Evolutionary conservation across 1,140 invertebrate species (phyloP).

Genomic region (Bilobella aurantiaca): DNA sequence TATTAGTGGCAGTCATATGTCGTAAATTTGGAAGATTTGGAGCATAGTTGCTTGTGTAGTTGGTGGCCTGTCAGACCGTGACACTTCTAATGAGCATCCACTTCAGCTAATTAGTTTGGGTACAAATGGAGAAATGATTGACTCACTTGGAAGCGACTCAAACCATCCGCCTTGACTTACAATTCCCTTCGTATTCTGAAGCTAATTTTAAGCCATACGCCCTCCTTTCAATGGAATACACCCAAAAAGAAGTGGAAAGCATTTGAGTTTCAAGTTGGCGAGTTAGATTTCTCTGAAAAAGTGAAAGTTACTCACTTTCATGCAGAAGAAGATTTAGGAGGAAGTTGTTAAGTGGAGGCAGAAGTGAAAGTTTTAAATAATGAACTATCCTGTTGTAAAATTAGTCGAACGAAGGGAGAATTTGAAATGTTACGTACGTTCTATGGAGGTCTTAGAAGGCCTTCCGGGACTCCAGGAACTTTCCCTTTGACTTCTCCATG

Average conservation of each 20-base stretch:
- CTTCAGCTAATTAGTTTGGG: not conserved
- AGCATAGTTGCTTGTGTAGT: not conserved
- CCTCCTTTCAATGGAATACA: too few relatives aligned
- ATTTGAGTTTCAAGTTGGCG: too few relatives aligned
- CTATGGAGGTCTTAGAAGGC: not conserved
- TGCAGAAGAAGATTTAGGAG: too few relatives aligned
- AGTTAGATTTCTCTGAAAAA: too few relatives aligned
- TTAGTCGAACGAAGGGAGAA: not conserved
- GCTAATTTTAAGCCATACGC: too few relatives aligned
- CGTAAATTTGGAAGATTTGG: not conserved
- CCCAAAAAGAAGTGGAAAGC: too few relatives aligned
- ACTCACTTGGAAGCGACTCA: not conserved
- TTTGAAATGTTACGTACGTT: conserved; percentile 2
- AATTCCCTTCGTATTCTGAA: too few relatives aligned
- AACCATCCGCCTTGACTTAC: too few relatives aligned
- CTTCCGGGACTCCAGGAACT: not conserved
- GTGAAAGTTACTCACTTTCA: too few relatives aligned
- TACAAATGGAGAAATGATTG: conserved; percentile 4
- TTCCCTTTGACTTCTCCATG: conserved; percentile 3
- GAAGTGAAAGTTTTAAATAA: conserved; percentile 1
- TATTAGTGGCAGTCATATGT: not conserved
- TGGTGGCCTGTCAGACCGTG: not conserved
- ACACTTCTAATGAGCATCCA: conserved; percentile 2
- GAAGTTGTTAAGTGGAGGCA: too few relatives aligned
- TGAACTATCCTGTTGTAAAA: not conserved